Evolutionary conservation across 2,797 vertebrate genomes (phyloP).

Genomic region (Eulemur rubriventer): DNA sequence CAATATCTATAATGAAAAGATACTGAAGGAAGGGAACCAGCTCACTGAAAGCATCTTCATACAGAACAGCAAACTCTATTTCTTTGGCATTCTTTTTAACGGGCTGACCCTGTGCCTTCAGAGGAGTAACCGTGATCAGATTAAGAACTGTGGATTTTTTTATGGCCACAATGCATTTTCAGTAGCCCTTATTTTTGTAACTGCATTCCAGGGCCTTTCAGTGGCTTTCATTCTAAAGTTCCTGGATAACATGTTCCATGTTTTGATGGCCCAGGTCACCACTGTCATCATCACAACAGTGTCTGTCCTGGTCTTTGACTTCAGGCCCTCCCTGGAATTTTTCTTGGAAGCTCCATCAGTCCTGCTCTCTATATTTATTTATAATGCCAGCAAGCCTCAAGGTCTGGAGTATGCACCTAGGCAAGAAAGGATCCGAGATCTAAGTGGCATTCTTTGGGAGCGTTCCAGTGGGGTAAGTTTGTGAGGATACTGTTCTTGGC

Average conservation of each 20-base stretch:
- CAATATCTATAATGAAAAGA: conserved; percentile 99
- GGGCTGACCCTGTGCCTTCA: conserved; percentile 90
- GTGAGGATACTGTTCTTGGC: conserved; percentile 1
- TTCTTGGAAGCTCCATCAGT: conserved; percentile 96
- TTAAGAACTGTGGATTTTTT: conserved; percentile 93
- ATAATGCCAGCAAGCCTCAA: conserved; percentile 90
- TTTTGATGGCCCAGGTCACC: conserved; percentile 96
- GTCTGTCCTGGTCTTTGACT: conserved; percentile 95
- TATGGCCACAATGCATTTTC: conserved; percentile 97
- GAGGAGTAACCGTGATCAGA: conserved; percentile 88
- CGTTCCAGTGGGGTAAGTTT: conserved; percentile 94
- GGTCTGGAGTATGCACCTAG: conserved; percentile 87
- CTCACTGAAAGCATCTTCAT: conserved; percentile 95
- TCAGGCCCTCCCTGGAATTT: conserved; percentile 94
- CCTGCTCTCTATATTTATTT: conserved; percentile 96
- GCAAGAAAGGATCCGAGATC: conserved; percentile 90
- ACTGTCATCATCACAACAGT: conserved; percentile 94
- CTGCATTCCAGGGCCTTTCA: conserved; percentile 93
- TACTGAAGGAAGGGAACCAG: conserved; percentile 95
- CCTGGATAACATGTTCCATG: conserved; percentile 99
- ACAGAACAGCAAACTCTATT: conserved; percentile 97
- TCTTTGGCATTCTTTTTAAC: conserved; percentile 95
- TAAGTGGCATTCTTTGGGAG: conserved; percentile 92
- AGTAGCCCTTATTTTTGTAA: conserved; percentile 92
- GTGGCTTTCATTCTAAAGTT: conserved; percentile 99